These are phyloP conservation scores for Scaeva pyrastri DNA, from an alignment of 2,888 invertebrate species.

Conservation along the genomic window DNA sequence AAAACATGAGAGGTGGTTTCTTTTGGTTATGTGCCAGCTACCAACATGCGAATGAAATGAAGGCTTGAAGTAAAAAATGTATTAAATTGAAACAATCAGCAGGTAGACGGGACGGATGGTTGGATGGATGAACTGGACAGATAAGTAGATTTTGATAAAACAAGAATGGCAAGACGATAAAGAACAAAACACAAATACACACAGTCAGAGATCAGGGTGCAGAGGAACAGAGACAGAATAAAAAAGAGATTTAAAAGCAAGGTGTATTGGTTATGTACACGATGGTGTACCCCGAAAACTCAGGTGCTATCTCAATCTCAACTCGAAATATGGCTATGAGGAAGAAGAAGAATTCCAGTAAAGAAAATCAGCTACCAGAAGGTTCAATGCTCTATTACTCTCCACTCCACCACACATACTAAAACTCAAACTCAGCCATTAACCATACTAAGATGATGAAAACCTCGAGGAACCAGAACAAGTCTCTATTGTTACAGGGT, in stretches of 20 bases:
- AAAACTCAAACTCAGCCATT: neutral
- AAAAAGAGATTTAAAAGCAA: conserved; percentile 18
- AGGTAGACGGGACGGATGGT: conserved; percentile 60
- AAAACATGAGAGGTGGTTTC: conserved; percentile 18
- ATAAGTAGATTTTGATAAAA: conserved; percentile 52
- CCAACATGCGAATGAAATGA: conserved; percentile 28
- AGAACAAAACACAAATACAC: conserved; percentile 21
- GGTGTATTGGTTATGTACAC: conserved; percentile 27
- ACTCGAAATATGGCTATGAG: conserved; percentile 15
- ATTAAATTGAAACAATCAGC: conserved; percentile 53
- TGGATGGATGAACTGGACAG: conserved; percentile 34
- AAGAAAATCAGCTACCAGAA: conserved; percentile 63
- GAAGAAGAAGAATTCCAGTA: conserved; percentile 35
- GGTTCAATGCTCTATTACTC: conserved; percentile 71
- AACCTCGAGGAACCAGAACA: conserved; percentile 43
- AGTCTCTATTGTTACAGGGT: conserved; percentile 23
- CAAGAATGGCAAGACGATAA: conserved; percentile 50
- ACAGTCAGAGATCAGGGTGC: neutral
- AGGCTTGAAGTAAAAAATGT: conserved; percentile 8
- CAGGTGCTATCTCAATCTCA: conserved; percentile 40
- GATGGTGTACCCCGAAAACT: conserved; percentile 34
- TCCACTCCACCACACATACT: conserved; percentile 22
- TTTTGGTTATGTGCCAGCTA: conserved; percentile 31
- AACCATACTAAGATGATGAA: conserved; percentile 52
- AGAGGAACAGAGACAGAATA: neutral